Evolutionary conservation across 2,888 invertebrate genomes (phyloP).

Genomic region (Corythucha ciliata): DNA sequence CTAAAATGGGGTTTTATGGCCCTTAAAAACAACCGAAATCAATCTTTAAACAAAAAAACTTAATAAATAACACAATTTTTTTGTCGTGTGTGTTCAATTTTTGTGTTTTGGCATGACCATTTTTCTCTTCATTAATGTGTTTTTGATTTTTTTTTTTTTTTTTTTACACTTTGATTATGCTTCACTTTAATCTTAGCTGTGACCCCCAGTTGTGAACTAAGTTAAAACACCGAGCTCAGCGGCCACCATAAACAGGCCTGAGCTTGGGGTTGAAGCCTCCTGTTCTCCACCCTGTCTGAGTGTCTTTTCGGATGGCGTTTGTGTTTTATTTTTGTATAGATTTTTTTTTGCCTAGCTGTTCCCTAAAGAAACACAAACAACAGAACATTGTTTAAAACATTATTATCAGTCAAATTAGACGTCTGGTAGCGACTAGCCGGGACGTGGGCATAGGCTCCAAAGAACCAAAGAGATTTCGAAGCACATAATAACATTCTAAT

Average conservation of each 20-base stretch:
- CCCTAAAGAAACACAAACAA: slow-evolving; percentile 10
- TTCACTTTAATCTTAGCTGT: too few relatives aligned
- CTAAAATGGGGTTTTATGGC: slow-evolving; percentile 23
- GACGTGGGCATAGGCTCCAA: too few relatives aligned
- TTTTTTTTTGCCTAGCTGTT: slow-evolving; percentile 26
- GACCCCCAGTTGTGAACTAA: slow-evolving; percentile 1
- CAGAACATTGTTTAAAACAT: neutral
- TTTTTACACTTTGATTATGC: slow-evolving; percentile 12
- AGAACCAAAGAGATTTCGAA: too few relatives aligned
- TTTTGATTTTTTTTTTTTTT: slow-evolving; percentile 17
- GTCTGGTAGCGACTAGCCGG: too few relatives aligned
- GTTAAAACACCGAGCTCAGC: neutral
- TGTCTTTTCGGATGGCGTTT: slow-evolving; percentile 28
- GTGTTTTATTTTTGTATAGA: slow-evolving; percentile 23
- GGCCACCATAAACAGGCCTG: too few relatives aligned
- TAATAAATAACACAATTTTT: too few relatives aligned
- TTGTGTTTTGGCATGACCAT: neutral
- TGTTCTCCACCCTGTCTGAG: slow-evolving; percentile 21
- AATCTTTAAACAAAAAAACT: too few relatives aligned
- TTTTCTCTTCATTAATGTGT: slow-evolving; percentile 12
- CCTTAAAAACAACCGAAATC: too few relatives aligned
- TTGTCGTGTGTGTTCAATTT: neutral
- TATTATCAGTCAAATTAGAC: neutral
- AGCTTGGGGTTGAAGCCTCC: too few relatives aligned
- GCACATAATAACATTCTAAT: too few relatives aligned